Evolutionary conservation across 53 echinoderm and acorn worm genomes (phyloP), one percentile per base, ranked within the genome.

Genomic region (Paracentrotus lividus): DNA sequence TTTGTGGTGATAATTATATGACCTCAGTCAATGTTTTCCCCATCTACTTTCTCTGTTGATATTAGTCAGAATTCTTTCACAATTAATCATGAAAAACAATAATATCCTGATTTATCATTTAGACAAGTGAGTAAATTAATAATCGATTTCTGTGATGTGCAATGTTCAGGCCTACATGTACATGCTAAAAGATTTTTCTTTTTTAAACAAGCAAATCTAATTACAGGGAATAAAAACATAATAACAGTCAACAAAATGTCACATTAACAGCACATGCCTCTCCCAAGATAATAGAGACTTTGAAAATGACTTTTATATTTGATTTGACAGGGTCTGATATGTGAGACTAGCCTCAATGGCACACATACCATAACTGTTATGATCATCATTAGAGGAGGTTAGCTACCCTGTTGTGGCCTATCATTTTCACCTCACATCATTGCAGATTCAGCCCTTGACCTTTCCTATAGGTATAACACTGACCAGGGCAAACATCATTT

Each of bases 321-420:
- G 18, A 36, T 72, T 18, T 15, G 36, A 72, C 67, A 14, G 33
- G 38, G 72, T 72, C 72, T 72, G 72, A 72, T 15, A 72, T 72
- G 18, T 72, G 1, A 72, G 5, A 38, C 72, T 72, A 72, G 32
- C 31, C 31, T 31, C 67, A 31, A 67, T 33, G 5, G 10, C 86
- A 7, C 32, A 86, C 86, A 86, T 86, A 56, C 56, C 86, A 86
- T 86, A 20, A n/a, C 66, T 60, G 89, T 12, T 59, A 89, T 89
- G 6, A 61, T 42, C 89, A 65, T 89, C 45, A 65, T 65, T 65
- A 57, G 89, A 43, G 58, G 64, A 89, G 65, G 65, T 59, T 88
- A 89, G 61, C 27, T 57, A 57, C 87, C 87, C 87, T 87, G 87
- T 87, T 54, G 33, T 40, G 40, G 89, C 89, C 89, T 89, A 89